Evolutionary conservation across 2,888 invertebrate genomes (phyloP).

Genomic region (Drosophila putrida): DNA sequence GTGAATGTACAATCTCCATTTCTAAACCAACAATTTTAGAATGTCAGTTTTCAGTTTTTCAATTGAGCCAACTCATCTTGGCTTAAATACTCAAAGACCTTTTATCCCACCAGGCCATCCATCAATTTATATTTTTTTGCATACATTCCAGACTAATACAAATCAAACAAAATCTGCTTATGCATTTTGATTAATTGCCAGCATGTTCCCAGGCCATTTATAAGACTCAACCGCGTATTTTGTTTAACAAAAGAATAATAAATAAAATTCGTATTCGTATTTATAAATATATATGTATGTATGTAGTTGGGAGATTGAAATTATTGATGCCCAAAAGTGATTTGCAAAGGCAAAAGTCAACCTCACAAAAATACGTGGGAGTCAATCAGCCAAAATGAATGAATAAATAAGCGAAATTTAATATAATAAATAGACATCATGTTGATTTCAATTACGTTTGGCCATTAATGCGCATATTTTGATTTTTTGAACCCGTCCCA

Average conservation of each 20-base stretch:
- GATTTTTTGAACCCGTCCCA: constrained; percentile 43
- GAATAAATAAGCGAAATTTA: constrained; percentile 57
- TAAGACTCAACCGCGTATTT: constrained; percentile 36
- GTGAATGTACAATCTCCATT: constrained; percentile 42
- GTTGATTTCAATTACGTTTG: constrained; percentile 75
- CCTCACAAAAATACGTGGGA: constrained; percentile 63
- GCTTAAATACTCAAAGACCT: constrained; percentile 19
- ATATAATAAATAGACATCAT: constrained; percentile 74
- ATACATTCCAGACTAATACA: constrained; percentile 31
- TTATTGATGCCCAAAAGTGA: constrained; percentile 66
- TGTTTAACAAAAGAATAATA: constrained; percentile 71
- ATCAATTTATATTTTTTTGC: constrained; percentile 18
- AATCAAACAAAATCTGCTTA: constrained; percentile 33
- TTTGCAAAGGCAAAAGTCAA: constrained; percentile 71
- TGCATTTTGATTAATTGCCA: constrained; percentile 77
- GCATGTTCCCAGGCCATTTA: constrained; percentile 72
- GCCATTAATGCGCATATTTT: constrained; percentile 57
- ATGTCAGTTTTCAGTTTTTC: constrained; percentile 28
- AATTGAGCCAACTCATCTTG: constrained; percentile 22
- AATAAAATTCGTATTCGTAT: constrained; percentile 45
- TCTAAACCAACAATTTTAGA: constrained; percentile 44
- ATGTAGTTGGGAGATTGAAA: constrained; percentile 12
- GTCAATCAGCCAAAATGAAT: constrained; percentile 64
- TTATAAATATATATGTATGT: constrained; percentile 17
- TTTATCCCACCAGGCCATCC: constrained; percentile 6